Base-by-base conservation (phyloP, 2,797 vertebrate genomes). In the Numenius phaeopus region DNA sequence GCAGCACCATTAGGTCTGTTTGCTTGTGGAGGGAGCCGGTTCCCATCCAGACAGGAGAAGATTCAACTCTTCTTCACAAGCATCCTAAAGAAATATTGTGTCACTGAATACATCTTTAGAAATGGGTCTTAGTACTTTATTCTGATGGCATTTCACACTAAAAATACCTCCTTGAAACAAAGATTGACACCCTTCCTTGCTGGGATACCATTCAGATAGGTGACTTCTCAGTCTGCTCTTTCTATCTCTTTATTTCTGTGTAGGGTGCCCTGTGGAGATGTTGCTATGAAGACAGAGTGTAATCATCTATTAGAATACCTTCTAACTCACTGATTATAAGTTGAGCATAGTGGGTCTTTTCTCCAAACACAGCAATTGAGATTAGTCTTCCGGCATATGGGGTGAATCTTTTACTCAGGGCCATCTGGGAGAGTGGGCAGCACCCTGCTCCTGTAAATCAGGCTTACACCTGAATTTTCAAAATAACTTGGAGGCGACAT, bases 1-100 rank as follows among this genome's bases (percentile, higher is more conserved):
- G 1, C 29, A 52, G 13, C 30, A 40, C 5, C 1, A 0, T 37
- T 55, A 4, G 2, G 40, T 40, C 26, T 11, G 4, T 26, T 55
- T 2, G 2, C 14, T 70, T 9, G 15, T n/a, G 32, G 20, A 81
- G 14, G 34, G 39, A 84, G 9, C 34, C 34, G 34, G 34, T 37
- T 37, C 34, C 34, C 34, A 37, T 37, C 2, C 34, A 47, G 30
- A 16, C 17, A 47, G 39, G 21, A 50, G 26, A 75, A 22, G 26
- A 58, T 27, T 37, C 11, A 15, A 8, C 14, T 42, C 11, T 64
- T 52, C 42, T 64, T 37, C 34, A 37, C 34, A 37, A 37, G 34
- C 34, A 37, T 37, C 34, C 34, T 37, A 37, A 37, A 37, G 34
- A 37, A 37, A 37, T 37, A 37, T 76, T 64, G 21, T 64, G 27